Base-by-base conservation (phyloP, 2,113 vertebrate genomes). In the Dascyllus trimaculatus region DNA sequence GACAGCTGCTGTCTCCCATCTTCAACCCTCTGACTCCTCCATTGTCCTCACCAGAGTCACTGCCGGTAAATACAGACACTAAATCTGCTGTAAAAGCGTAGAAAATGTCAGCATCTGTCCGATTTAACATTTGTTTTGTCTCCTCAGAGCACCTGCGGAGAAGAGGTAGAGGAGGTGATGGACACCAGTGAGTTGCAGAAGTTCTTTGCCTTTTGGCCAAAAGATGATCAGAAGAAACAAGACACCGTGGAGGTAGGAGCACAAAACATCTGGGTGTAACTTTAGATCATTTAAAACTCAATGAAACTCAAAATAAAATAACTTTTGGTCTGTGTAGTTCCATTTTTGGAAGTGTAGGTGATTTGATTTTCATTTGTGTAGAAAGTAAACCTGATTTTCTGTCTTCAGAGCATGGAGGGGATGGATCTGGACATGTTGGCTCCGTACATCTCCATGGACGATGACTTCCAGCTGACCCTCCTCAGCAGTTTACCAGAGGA, bases 391-490 rank as follows among this genome's bases (percentile, higher is more conserved):
- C 32, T 8, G 32, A 7, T 10, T 35, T 10, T 35, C 7, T 35
- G 32, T 10, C 32, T 35, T 65, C 79, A 94, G 95, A 70, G 85
- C 26, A 38, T 75, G 5, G 93, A 95, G 4, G 89, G 71, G 11
- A 82, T 95, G 85, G 96, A 97, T 59, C 84, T 97, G 89, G 96
- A 97, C 70, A 96, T 96, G 96, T 80, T 97, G 81, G 96, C 96
- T 18, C 96, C 96, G 0, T 97, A 97, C 84, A 97, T 97, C 93
- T 97, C 96, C 3, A 97, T 97, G 96, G 96, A 97, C 1, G 96
- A 97, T 0, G 96, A 97, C 90, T 97, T 97, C 91, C 96, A 97
- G 93, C 95, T 97, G 49, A 95, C 81, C 56, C 88, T 94, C 88
- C 71, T 91, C 80, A 84, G 79, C 81, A 45, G 60, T 51, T 53